phyloP scores from a whole-genome alignment of 2,888 invertebrate species.

The Trilocha varians region DNA sequence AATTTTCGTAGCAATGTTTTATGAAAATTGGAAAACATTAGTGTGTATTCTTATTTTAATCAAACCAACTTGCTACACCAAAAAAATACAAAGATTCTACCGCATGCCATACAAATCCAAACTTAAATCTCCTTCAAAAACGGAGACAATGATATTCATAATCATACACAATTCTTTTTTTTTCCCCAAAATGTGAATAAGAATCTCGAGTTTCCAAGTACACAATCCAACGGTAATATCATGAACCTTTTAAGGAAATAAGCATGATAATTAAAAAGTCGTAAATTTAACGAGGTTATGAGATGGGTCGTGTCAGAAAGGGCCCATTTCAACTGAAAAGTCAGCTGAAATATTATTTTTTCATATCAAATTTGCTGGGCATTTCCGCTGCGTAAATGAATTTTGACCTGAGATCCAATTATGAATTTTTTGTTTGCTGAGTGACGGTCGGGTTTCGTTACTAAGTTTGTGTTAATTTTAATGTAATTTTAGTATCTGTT shows the following conservation, averaged over 20 bases:
- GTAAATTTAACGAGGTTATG: slow-evolving; percentile 49
- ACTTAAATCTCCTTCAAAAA: too few relatives aligned
- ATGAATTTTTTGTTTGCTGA: slow-evolving; percentile 2
- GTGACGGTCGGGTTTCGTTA: neutral
- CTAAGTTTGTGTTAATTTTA: neutral
- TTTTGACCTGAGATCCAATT: slow-evolving; percentile 4
- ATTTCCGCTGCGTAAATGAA: slow-evolving; percentile 3
- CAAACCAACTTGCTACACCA: too few relatives aligned
- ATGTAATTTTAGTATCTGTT: too few relatives aligned
- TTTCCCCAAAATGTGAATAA: too few relatives aligned
- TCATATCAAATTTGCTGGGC: neutral
- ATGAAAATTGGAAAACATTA: too few relatives aligned
- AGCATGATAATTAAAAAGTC: slow-evolving; percentile 42
- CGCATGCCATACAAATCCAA: too few relatives aligned
- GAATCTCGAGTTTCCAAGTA: neutral
- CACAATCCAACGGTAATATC: neutral
- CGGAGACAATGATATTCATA: too few relatives aligned
- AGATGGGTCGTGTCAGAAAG: slow-evolving; percentile 23
- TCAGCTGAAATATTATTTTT: neutral
- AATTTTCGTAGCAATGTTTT: too few relatives aligned
- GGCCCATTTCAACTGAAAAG: neutral
- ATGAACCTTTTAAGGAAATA: neutral
- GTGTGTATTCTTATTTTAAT: too few relatives aligned
- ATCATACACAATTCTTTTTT: too few relatives aligned
- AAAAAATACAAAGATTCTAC: too few relatives aligned